phyloP scores from a whole-genome alignment of 2,888 invertebrate genomes.

The Drosophila pseudotakahashii region DNA sequence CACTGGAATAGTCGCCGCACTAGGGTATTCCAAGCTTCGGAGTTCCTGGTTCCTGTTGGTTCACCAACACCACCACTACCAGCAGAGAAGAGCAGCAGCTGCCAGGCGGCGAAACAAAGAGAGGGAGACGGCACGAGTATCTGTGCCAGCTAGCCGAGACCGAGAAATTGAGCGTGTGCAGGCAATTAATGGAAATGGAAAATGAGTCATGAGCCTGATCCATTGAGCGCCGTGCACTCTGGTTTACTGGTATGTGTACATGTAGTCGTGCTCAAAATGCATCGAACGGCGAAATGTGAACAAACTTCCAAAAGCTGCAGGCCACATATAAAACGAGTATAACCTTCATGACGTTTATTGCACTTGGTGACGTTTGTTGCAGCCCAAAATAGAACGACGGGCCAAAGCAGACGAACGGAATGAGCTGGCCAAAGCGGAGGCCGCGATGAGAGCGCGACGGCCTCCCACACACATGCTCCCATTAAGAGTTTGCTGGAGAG shows the following conservation, averaged over 20 bases:
- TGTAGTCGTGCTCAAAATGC: slow-evolving; percentile 23
- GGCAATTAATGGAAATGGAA: slow-evolving; percentile 39
- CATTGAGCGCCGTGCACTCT: slow-evolving; percentile 29
- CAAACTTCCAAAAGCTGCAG: slow-evolving; percentile 47
- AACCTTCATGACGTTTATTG: slow-evolving; percentile 84
- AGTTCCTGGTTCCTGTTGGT: slow-evolving; percentile 9
- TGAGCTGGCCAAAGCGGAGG: slow-evolving; percentile 48
- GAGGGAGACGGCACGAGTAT: slow-evolving; percentile 31
- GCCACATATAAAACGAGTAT: slow-evolving; percentile 45
- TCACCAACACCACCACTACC: slow-evolving; percentile 5
- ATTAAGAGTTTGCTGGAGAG: slow-evolving; percentile 68
- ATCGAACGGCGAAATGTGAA: slow-evolving; percentile 40
- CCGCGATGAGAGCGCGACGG: slow-evolving; percentile 55
- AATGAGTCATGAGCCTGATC: slow-evolving; percentile 34
- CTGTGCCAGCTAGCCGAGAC: slow-evolving; percentile 30
- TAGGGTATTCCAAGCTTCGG: slow-evolving; percentile 14
- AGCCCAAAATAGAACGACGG: slow-evolving; percentile 73
- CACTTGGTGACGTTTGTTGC: slow-evolving; percentile 73
- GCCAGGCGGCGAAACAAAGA: slow-evolving; percentile 19
- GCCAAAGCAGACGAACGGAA: slow-evolving; percentile 48
- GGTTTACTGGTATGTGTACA: background rate
- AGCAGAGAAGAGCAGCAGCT: slow-evolving; percentile 20
- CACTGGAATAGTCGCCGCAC: background rate
- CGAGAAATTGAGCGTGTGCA: slow-evolving; percentile 41
- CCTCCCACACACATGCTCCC: slow-evolving; percentile 42